Conservation (phyloP, 2,888 invertebrate genomes). For the Zaprionus obscuricornis region DNA sequence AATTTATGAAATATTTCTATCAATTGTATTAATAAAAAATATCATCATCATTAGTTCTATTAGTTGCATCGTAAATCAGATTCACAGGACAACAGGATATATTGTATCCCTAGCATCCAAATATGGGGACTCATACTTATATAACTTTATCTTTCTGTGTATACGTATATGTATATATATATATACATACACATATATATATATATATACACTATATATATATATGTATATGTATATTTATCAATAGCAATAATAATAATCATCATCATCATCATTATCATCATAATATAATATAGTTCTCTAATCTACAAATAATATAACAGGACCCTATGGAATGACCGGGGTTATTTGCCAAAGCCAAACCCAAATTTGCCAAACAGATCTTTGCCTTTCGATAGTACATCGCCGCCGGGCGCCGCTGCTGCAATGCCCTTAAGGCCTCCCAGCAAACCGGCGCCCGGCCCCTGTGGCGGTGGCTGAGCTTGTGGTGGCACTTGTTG, state of each 20-base stretch:
- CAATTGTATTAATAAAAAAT: slow-evolving; percentile 81
- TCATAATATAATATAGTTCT: slow-evolving; percentile 76
- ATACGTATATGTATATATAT: too few relatives aligned
- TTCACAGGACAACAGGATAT: slow-evolving; percentile 54
- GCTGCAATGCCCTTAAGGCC: slow-evolving; percentile 96
- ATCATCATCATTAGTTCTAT: slow-evolving; percentile 69
- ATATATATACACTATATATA: too few relatives aligned
- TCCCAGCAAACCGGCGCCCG: slow-evolving; percentile 94
- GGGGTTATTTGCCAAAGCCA: slow-evolving; percentile 90
- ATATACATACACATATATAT: too few relatives aligned
- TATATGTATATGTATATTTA: too few relatives aligned
- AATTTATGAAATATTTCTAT: slow-evolving; percentile 79
- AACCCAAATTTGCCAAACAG: slow-evolving; percentile 93
- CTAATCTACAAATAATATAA: slow-evolving; percentile 81
- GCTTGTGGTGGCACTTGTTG: slow-evolving; percentile 84
- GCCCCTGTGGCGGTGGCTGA: slow-evolving; percentile 82
- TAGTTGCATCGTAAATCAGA: slow-evolving; percentile 60
- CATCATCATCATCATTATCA: slow-evolving; percentile 59
- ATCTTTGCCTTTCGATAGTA: slow-evolving; percentile 96
- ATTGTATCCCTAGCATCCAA: too few relatives aligned
- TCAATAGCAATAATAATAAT: slow-evolving; percentile 53
- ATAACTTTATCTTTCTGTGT: too few relatives aligned
- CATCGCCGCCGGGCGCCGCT: slow-evolving; percentile 93
- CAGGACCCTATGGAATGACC: slow-evolving; percentile 82
- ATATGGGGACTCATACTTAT: too few relatives aligned